phyloP scores from a whole-genome alignment of 2,797 vertebrate genomes.

The Anisognathus igniventris region DNA sequence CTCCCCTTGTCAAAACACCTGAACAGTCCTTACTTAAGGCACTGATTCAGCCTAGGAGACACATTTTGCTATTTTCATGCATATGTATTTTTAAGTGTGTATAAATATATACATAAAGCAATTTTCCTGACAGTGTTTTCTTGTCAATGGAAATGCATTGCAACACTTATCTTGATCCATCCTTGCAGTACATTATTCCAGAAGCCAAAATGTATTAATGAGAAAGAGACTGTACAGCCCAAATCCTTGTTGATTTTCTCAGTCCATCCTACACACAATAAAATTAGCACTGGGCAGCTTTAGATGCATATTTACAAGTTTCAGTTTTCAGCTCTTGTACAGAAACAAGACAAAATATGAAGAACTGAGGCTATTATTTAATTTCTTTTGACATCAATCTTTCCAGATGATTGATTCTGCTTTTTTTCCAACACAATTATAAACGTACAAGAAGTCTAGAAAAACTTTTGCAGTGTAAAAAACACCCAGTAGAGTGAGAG shows the following conservation, averaged over 20 bases:
- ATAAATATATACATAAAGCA: not conserved
- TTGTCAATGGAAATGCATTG: not conserved
- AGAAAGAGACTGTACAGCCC: not conserved
- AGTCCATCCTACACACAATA: not conserved
- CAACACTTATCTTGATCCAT: not conserved
- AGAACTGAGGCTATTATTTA: not conserved
- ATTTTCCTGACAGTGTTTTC: not conserved
- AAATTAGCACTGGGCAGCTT: constrained; percentile 31
- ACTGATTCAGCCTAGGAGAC: not conserved
- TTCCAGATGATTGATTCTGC: not conserved
- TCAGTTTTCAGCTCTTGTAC: not conserved
- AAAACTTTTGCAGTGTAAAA: not conserved
- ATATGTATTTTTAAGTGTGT: not conserved
- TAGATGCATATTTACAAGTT: constrained; percentile 15
- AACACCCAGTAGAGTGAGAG: not conserved
- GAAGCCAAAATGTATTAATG: not conserved
- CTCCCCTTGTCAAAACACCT: not conserved
- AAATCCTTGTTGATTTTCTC: constrained; percentile 1
- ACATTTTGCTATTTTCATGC: not conserved
- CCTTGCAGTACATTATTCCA: not conserved
- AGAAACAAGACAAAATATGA: not conserved
- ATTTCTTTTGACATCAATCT: not conserved
- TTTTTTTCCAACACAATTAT: not conserved
- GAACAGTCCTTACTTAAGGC: not conserved
- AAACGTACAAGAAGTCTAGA: not conserved